Evolutionary conservation across 1,140 invertebrate genomes (phyloP).

Genomic region (Heliothis subflexa): DNA sequence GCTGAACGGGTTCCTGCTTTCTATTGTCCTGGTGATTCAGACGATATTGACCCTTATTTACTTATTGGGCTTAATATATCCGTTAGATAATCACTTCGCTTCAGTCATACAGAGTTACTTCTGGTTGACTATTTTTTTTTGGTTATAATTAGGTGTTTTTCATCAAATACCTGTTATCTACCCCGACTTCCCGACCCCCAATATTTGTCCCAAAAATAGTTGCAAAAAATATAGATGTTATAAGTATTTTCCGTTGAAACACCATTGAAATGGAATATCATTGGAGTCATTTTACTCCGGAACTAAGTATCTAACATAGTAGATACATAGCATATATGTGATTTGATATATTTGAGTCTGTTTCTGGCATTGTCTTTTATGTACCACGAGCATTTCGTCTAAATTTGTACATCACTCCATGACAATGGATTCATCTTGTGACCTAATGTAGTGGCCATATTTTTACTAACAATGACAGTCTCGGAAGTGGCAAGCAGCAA

Average conservation of each 20-base stretch:
- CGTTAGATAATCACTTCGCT: slow-evolving; percentile 1
- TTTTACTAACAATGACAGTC: slow-evolving; percentile 39
- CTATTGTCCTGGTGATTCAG: slow-evolving; percentile 18
- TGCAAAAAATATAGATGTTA: no score
- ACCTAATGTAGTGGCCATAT: slow-evolving; percentile 32
- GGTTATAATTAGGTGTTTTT: no score
- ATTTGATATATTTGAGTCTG: slow-evolving; percentile 1
- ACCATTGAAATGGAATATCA: no score
- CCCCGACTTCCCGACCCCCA: no score
- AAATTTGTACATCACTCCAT: slow-evolving; percentile 30
- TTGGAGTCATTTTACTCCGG: neutral
- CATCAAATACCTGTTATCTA: no score
- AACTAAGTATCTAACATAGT: neutral
- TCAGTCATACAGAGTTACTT: neutral
- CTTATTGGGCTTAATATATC: neutral
- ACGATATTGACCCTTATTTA: neutral
- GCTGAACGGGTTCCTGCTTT: slow-evolving; percentile 6
- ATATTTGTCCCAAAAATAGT: no score
- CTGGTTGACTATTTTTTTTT: neutral
- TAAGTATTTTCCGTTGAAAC: no score
- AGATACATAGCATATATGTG: neutral
- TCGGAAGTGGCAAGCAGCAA: slow-evolving; percentile 49
- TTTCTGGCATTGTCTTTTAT: slow-evolving; percentile 41
- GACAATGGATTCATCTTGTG: slow-evolving; percentile 39
- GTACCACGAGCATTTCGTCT: slow-evolving; percentile 34